phyloP scores from a whole-genome alignment of 2,797 vertebrate species.

The Sciaenops ocellatus region DNA sequence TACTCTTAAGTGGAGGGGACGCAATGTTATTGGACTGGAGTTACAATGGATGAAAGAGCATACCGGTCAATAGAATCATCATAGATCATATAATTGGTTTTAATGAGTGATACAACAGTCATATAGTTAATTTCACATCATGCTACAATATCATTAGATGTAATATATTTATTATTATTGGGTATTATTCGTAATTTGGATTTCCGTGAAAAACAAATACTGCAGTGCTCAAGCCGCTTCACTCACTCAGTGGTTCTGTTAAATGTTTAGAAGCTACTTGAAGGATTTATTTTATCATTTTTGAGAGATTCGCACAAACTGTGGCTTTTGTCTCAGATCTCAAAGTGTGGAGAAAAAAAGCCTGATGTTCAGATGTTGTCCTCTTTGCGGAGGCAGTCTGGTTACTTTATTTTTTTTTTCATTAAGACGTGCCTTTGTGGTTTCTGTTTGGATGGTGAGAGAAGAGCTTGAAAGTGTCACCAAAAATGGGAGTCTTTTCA shows the following conservation, averaged over 20 bases:
- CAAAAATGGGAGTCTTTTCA: slow-evolving; percentile 8
- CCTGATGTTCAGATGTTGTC: background rate
- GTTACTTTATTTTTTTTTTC: background rate
- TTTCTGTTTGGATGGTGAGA: slow-evolving; percentile 6
- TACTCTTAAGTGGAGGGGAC: background rate
- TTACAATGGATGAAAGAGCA: background rate
- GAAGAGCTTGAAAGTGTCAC: background rate
- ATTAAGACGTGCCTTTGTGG: background rate
- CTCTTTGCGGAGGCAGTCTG: background rate
- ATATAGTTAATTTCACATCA: background rate
- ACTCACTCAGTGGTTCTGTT: background rate
- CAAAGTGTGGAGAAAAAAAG: background rate
- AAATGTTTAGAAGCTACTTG: slow-evolving; percentile 7
- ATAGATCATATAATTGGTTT: background rate
- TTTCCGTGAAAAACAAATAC: background rate
- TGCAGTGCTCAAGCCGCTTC: background rate
- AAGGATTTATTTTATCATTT: background rate
- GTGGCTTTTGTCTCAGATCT: background rate
- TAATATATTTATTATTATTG: background rate
- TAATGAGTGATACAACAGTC: background rate
- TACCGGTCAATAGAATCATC: background rate
- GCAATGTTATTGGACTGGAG: background rate
- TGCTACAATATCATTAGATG: background rate
- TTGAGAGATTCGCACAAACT: background rate
- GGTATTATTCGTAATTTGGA: background rate